Base-by-base conservation (phyloP, 2,888 invertebrate genomes). In the Kryphioiulus occultus region DNA sequence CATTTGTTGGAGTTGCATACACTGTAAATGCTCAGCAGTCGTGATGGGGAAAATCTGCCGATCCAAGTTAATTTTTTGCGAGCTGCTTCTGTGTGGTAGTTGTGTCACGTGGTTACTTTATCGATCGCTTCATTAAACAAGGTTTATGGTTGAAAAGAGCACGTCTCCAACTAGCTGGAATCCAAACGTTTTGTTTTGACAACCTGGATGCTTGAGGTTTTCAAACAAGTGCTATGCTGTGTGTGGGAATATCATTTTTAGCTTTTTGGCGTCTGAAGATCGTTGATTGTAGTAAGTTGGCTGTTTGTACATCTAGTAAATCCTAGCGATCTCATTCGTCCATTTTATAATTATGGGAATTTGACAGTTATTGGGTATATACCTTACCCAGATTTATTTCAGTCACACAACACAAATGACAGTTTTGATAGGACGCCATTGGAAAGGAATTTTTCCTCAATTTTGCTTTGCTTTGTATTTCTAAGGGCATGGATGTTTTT, bases 41-140 rank as follows among this genome's bases (percentile, higher is more conserved):
- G 26, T 19, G 26, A 68, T 68, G 10, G 9, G n/a, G n/a, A 68
- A 26, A 68, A 68, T 2, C 68, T n/a, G 22, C 26, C 26, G 10
- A 4, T 10, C 22, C 68, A 68, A 9, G 26, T 68, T n/a, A n/a
- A n/a, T n/a, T 68, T 44, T 44, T 26, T 26, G 68, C 68, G 9
- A 68, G 68, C 22, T 68, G 68, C n/a, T 68, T 7, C 68, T 68
- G 26, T 26, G 12, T 26, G 12, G 22, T 22, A 26, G 19, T 22
- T 22, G 19, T 59, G 68, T 68, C 68, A 68, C 68, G 68, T 26
- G 68, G 68, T 68, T 68, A n/a, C 12, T 68, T 9, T 68, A 68
- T 68, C 26, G 68, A 68, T 68, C 26, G 68, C 68, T 68, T 68
- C 68, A 68, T 68, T 68, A 68, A 68, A 68, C 26, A 10, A 68